Evolutionary conservation across 2,113 vertebrate species (phyloP).

Genomic region (Rhadina sibilatrix): DNA sequence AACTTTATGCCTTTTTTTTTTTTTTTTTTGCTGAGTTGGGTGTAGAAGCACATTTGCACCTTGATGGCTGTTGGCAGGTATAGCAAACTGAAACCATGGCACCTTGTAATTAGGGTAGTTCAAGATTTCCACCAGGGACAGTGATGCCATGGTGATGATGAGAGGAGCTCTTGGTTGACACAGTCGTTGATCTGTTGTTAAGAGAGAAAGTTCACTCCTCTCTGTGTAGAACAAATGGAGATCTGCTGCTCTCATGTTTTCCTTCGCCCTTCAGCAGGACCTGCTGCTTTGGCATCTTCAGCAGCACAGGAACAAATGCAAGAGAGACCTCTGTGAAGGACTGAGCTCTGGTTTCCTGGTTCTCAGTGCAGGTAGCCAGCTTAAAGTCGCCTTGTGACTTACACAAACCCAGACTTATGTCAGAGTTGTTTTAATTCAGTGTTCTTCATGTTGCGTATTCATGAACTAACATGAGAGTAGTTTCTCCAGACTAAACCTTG

Average conservation of each 20-base stretch:
- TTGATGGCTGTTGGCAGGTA: neutral
- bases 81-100: neutral
- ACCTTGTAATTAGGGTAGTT: neutral
- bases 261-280: neutral
- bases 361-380: neutral
- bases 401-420: fast-evolving
- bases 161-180: neutral
- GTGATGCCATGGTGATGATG: neutral
- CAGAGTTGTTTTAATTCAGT: fast-evolving
- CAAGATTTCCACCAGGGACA: fast-evolving
- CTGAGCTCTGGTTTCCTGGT: neutral
- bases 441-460: fast-evolving
- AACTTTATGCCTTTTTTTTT: neutral
- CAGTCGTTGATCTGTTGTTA: neutral
- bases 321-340: neutral
- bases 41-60: neutral
- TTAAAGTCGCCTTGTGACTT: neutral
- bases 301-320: neutral
- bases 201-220: neutral
- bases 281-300: neutral
- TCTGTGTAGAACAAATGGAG: neutral
- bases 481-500: neutral
- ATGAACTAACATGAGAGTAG: neutral
- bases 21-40: neutral
- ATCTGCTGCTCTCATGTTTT: neutral